These are phyloP conservation scores for Macrobrachium rosenbergii DNA, from an alignment of 1,140 invertebrate genomes.

Conservation along the genomic window DNA sequence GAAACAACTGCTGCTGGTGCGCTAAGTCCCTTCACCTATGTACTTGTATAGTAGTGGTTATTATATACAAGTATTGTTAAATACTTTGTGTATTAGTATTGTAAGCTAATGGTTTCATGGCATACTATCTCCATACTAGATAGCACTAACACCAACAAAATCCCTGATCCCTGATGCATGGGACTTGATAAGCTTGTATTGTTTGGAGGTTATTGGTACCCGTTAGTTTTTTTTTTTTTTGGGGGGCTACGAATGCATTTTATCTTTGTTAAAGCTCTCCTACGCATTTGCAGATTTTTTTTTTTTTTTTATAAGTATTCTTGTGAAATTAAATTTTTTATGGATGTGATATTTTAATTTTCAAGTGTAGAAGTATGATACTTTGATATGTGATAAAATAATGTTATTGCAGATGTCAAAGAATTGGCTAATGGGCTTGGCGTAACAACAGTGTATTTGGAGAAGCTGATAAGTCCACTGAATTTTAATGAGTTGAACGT, in stretches of 20 bases:
- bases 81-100: too few species aligned
- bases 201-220: too few species aligned
- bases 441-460: conserved; percentile 34
- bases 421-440: conserved; percentile 36
- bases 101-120: too few species aligned
- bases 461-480: conserved; percentile 26
- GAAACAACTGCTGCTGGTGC: background rate
- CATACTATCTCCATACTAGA: too few species aligned
- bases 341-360: too few species aligned
- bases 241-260: too few species aligned
- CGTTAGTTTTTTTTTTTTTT: too few species aligned
- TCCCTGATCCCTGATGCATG: too few species aligned
- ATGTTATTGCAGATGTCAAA: conserved; percentile 26
- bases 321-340: background rate
- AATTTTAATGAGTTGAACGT: conserved; percentile 25
- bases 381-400: background rate
- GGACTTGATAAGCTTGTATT: too few species aligned
- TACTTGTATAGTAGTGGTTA: too few species aligned
- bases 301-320: background rate
- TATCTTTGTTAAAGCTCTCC: background rate
- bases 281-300: too few species aligned
- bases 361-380: background rate
- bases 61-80: background rate
- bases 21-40: background rate
- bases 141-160: too few species aligned